Percentiles rank a stretch among this genome's conserved stretches.
phyloP scores from a whole-genome alignment of 2,113 vertebrate genomes.

The Nothobranchius furzeri region DNA sequence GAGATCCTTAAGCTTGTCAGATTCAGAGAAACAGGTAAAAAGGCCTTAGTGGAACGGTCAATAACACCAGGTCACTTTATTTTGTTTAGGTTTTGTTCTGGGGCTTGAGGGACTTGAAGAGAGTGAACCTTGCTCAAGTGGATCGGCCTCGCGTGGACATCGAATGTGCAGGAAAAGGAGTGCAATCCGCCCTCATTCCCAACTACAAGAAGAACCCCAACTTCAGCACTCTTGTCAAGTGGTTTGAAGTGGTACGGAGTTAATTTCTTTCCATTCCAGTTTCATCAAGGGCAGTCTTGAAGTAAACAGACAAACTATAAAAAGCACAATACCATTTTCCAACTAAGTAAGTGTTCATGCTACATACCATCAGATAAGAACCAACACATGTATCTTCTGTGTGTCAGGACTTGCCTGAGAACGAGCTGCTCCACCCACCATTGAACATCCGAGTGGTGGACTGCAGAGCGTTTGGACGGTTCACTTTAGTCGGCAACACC shows the following conservation, averaged over 20 bases:
- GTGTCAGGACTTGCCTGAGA: slow-evolving; percentile 91
- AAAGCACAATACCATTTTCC: too few relatives aligned
- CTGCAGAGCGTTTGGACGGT: slow-evolving; percentile 95
- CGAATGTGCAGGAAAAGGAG: slow-evolving; percentile 92
- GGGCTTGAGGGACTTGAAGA: slow-evolving; percentile 95
- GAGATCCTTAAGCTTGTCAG: too few relatives aligned
- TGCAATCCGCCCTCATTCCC: slow-evolving; percentile 92
- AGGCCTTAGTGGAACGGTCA: background rate
- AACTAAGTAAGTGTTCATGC: too few relatives aligned
- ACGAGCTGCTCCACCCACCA: slow-evolving; percentile 93
- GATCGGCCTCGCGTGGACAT: slow-evolving; percentile 95
- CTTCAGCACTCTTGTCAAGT: slow-evolving; percentile 96
- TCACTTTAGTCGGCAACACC: slow-evolving; percentile 92
- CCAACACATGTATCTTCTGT: background rate
- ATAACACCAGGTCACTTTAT: background rate
- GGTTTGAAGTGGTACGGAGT: slow-evolving; percentile 92
- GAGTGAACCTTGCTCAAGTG: slow-evolving; percentile 95
- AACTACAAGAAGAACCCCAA: slow-evolving; percentile 99
- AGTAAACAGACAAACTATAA: too few relatives aligned
- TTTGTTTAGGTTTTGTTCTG: slow-evolving; percentile 90
- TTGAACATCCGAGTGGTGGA: slow-evolving; percentile 97
- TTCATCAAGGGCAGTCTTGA: too few relatives aligned
- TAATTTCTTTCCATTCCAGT: too few relatives aligned
- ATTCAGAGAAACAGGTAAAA: too few relatives aligned
- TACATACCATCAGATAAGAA: too few relatives aligned